Conservation (phyloP, 2,888 invertebrate genomes). For the Eupithecia pulchellata region DNA sequence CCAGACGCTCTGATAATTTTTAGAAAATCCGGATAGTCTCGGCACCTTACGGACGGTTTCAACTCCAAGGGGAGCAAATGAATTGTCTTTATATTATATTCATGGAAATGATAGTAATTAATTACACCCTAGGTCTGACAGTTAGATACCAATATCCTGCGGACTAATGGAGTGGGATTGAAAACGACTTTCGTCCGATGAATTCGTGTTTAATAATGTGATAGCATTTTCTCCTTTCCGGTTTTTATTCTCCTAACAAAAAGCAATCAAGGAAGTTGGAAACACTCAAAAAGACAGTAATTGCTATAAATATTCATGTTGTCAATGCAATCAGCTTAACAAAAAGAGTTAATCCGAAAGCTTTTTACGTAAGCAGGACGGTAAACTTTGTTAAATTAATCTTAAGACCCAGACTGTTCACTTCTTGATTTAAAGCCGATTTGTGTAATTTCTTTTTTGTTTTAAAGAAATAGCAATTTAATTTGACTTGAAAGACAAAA, state of each 20-base stretch:
- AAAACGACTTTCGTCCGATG: neutral
- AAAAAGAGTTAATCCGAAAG: slow-evolving; percentile 46
- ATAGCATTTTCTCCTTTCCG: neutral
- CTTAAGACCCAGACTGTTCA: slow-evolving; percentile 29
- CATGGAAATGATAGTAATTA: neutral
- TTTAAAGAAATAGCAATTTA: neutral
- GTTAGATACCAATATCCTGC: neutral
- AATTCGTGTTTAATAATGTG: neutral
- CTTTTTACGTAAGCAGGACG: slow-evolving; percentile 39
- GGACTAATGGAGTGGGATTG: neutral
- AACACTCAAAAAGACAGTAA: slow-evolving; percentile 44
- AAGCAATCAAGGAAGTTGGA: slow-evolving; percentile 42
- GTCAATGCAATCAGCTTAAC: slow-evolving; percentile 47
- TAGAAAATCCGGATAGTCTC: too few relatives aligned
- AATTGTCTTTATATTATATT: too few relatives aligned
- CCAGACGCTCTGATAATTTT: too few relatives aligned
- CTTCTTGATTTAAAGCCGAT: slow-evolving; percentile 29
- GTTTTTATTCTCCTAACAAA: slow-evolving; percentile 31
- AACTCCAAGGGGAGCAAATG: too few relatives aligned
- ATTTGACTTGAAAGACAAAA: neutral
- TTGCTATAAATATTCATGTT: slow-evolving; percentile 49
- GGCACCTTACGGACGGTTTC: too few relatives aligned
- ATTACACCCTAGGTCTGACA: neutral
- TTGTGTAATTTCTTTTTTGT: slow-evolving; percentile 31
- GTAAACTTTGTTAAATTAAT: slow-evolving; percentile 41